Conservation (phyloP, 2,113 vertebrate genomes). For the Dendropsophus ebraccatus region DNA sequence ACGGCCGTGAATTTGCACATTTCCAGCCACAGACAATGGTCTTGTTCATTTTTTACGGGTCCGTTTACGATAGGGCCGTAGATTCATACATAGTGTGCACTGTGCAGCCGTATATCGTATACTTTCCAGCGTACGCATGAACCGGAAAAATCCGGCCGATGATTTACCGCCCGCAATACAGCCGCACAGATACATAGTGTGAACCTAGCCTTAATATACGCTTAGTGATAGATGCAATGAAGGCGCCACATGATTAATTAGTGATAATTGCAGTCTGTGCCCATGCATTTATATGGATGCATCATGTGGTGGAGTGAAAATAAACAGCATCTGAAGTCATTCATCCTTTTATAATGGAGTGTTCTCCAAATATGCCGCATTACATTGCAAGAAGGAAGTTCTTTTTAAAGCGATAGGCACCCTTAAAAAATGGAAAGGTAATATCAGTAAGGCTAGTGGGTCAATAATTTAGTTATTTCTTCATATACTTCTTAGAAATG, state of each 20-base stretch:
- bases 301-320: not conserved
- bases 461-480: not conserved
- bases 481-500: slow-evolving; percentile 5
- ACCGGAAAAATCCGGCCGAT: no score
- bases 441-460: not conserved
- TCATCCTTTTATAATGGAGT: not conserved
- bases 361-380: not conserved
- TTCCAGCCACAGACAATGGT: no score
- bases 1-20: no score
- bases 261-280: not conserved
- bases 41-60: no score
- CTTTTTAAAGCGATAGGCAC: no score
- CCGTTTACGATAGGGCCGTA: no score
- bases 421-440: not conserved
- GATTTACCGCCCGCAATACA: no score
- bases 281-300: not conserved
- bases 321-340: not conserved
- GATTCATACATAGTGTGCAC: no score
- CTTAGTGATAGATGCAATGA: not conserved
- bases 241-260: not conserved
- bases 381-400: not conserved
- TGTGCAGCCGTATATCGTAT: no score
- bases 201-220: no score
- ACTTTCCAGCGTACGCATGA: no score
- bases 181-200: no score